These are phyloP conservation scores for Syngnathus acus DNA, from an alignment of 2,797 vertebrate species.

Conservation along the genomic window DNA sequence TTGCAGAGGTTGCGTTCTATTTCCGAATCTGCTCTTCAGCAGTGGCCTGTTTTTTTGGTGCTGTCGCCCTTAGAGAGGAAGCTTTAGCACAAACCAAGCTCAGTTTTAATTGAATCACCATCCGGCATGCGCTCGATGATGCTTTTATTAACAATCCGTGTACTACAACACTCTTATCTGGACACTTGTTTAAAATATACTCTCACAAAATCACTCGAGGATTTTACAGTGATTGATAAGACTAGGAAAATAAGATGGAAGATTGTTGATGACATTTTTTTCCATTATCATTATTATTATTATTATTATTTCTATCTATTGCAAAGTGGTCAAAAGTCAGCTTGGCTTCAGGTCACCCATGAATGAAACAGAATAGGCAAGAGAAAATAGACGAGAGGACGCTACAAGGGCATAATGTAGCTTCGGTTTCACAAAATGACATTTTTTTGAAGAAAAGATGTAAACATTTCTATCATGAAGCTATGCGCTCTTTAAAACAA, in stretches of 20 bases:
- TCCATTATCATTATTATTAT: too few relatives aligned
- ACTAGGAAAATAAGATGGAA: background rate
- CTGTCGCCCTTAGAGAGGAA: slow-evolving; percentile 51
- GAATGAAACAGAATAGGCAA: background rate
- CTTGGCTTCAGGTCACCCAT: too few relatives aligned
- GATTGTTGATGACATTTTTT: background rate
- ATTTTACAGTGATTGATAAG: background rate
- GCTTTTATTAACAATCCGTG: slow-evolving; percentile 65
- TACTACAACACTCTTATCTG: slow-evolving; percentile 63
- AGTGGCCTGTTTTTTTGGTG: slow-evolving; percentile 28
- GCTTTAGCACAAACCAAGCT: slow-evolving; percentile 57
- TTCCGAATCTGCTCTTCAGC: slow-evolving; percentile 28
- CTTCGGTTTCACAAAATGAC: background rate
- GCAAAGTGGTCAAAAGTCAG: too few relatives aligned
- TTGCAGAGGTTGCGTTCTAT: slow-evolving; percentile 21
- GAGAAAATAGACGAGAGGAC: background rate
- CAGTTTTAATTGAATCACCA: slow-evolving; percentile 65
- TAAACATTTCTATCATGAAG: background rate
- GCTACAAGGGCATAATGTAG: background rate
- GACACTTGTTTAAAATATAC: slow-evolving; percentile 50
- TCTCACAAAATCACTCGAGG: slow-evolving; percentile 45
- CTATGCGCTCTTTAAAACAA: background rate
- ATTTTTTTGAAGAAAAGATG: background rate
- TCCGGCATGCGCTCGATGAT: slow-evolving; percentile 64
- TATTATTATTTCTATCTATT: too few relatives aligned